Evolutionary conservation across 2,113 vertebrate species (phyloP), one percentile per base, ranked within the genome.

Genomic region (Ammodytes marinus): DNA sequence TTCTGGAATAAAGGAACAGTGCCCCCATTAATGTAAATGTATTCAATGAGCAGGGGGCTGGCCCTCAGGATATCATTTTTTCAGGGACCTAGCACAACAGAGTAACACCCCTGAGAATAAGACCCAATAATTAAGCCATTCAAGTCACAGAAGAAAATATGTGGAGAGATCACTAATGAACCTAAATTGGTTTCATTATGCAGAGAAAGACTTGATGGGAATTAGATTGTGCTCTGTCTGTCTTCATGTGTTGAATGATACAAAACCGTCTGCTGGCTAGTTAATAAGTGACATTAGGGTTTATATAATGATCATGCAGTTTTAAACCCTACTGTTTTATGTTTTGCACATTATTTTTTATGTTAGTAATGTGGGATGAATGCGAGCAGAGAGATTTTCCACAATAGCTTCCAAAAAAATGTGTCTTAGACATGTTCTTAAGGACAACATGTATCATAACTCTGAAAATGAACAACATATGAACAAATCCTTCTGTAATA

Each of bases 121-220:
- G 69, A 77, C 59, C 81, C 84, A 77, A 57, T 47, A 77, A 77
- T 82, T 82, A 40, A 74, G 71, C 70, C 77, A 88, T 88, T 88
- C 88, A 1, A 46, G 79, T 60, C 86, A 84, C 70, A 88, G 83
- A 84, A 82, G 77, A 79, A 72, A 84, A 80, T 70, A 77, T 63
- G 78, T 69, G 77, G 70, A 76, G 70, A 76, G 77, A 78, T 73
- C 63, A 58, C 79, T 89, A 88, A 89, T 89, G 84, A 10, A 60
- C 76, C 65, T 74, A 73, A 88, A 89, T 86, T 80, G 76, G 58
- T 14, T 65, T 84, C 59, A 86, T 89, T 83, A 89, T 77, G 63
- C 73, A 79, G 71, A 70, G 78, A 77, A 79, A 69, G 19, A 80
- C 65, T 80, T 63, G 53, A 69, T 73, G 69, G 53, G 54, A 85